Evolutionary conservation across 2,797 vertebrate genomes (phyloP), one percentile per base, ranked within the genome.

Genomic region (Tauraco hartlaubi): DNA sequence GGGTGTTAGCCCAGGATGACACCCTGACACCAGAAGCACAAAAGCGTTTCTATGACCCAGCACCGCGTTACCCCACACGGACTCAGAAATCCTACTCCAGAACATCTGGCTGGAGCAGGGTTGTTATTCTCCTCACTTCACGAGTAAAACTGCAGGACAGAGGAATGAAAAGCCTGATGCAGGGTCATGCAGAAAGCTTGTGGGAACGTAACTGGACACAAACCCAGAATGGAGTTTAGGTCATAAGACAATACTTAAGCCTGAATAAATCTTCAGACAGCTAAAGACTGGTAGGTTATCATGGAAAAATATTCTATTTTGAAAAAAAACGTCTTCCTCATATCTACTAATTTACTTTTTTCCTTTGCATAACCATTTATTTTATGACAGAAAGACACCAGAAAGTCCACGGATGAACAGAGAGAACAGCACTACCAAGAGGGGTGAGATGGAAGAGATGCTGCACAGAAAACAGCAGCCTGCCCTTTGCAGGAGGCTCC

Each of bases 141-240:
- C 72, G 6, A 90, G 44, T 35, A n/a, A 23, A 92, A 77, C 73
- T 83, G 48, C 29, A 58, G 39, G 79, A 94, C 90, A 37, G 43
- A 78, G 73, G 56, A 63, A 79, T 29, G 11, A 94, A 89, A 93
- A 29, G 86, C 81, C 86, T 82, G 61, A 61, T 21, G 75, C 77
- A 76, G 52, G 77, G 88, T 97, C 93, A 89, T 71, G 46, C 51
- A 55, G 90, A 90, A 95, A 82, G 82, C 75, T 71, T 87, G 91
- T 89, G 90, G 94, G 88, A 96, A 94, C 0, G 4, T 10, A 88
- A 94, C 77, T 90, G 92, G 88, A 90, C 80, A 43, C 79, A 55
- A 66, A 93, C 44, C 66, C 90, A 95, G 73, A 85, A 86, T 1
- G 58, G 61, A 26, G 48, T 55, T 78, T 68, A 92, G 78, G 77